phyloP scores from a whole-genome alignment of 2,888 invertebrate species.

The Tholera decimalis region DNA sequence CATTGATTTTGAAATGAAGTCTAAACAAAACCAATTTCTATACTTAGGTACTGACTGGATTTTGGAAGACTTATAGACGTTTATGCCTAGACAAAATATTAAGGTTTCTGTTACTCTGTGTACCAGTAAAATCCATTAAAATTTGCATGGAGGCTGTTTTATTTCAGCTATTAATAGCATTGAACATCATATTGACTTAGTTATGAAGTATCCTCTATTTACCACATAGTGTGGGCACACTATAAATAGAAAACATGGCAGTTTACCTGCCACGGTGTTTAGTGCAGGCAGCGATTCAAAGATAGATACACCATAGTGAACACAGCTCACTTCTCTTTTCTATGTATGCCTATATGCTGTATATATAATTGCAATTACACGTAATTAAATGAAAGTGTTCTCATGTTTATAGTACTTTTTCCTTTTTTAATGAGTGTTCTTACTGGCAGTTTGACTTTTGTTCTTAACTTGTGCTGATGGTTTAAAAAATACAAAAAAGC shows the following conservation, averaged over 20 bases:
- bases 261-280: slow-evolving; percentile 65
- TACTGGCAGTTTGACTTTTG: slow-evolving; percentile 16
- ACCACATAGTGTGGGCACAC: slow-evolving; percentile 65
- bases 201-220: slow-evolving; percentile 54
- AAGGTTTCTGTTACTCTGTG: no score
- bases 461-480: slow-evolving; percentile 11
- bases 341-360: slow-evolving; percentile 21
- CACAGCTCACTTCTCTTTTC: slow-evolving; percentile 49
- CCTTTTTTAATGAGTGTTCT: slow-evolving; percentile 22
- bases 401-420: slow-evolving; percentile 42
- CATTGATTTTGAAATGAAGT: no score
- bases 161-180: slow-evolving; percentile 6
- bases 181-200: slow-evolving; percentile 9
- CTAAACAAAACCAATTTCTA: no score
- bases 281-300: slow-evolving; percentile 63
- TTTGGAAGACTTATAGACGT: no score
- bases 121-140: background rate
- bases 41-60: no score
- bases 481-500: slow-evolving; percentile 13
- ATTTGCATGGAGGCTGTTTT: background rate
- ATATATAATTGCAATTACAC: slow-evolving; percentile 50
- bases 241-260: slow-evolving; percentile 76
- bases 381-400: slow-evolving; percentile 63
- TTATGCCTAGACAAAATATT: no score
- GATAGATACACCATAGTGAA: slow-evolving; percentile 62